Percentiles rank a stretch among this genome's conserved stretches.
Conservation (phyloP, 2,113 vertebrate species). For the Andinoacara biseriatus region DNA sequence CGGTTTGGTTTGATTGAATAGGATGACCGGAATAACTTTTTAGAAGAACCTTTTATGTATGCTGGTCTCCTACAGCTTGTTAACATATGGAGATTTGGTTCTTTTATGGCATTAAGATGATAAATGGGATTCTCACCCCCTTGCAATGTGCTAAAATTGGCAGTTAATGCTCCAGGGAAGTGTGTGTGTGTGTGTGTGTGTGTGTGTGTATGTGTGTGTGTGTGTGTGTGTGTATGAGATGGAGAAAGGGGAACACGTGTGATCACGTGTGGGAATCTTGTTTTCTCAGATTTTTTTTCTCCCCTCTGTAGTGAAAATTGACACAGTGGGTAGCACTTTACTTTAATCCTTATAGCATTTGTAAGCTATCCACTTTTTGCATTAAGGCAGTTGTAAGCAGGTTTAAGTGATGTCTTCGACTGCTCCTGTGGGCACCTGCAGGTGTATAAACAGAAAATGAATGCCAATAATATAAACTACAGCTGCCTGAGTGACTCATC, state of each 20-base stretch:
- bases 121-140: conserved; percentile 33
- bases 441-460: not conserved
- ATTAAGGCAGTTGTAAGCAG: not conserved
- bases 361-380: not conserved
- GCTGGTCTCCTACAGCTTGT: conserved; percentile 11
- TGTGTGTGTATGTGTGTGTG: too few relatives aligned
- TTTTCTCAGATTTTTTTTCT: not conserved
- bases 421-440: not conserved
- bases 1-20: conserved; percentile 32
- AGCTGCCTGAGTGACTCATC: too few relatives aligned
- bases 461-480: not conserved
- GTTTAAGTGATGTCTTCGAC: not conserved
- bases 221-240: not conserved
- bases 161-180: conserved; percentile 40
- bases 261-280: not conserved
- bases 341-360: not conserved
- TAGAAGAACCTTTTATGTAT: conserved; percentile 29
- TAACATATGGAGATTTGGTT: conserved; percentile 47
- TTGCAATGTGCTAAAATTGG: conserved; percentile 48
- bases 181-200: not conserved
- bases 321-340: not conserved
- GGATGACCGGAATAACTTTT: conserved; percentile 16
- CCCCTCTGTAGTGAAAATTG: not conserved
- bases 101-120: conserved; percentile 52
- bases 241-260: not conserved